phyloP scores from a whole-genome alignment of 2,888 invertebrate species.

The Anaspis maculata region DNA sequence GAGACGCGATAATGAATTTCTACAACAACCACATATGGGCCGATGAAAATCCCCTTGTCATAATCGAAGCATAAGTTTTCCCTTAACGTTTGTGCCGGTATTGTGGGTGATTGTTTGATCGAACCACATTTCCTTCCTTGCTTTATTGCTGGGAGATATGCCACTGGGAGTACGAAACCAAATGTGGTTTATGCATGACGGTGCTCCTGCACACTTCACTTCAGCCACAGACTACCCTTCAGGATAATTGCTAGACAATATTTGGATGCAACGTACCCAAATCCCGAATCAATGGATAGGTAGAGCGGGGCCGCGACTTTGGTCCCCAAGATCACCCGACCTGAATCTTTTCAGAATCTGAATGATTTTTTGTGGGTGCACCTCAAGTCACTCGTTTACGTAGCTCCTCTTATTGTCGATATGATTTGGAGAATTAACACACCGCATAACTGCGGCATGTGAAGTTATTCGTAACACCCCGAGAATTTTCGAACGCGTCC shows the following conservation, averaged over 20 bases:
- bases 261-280: slow-evolving; percentile 16
- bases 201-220: slow-evolving; percentile 20
- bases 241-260: slow-evolving; percentile 15
- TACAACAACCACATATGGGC: slow-evolving; percentile 6
- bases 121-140: slow-evolving; percentile 9
- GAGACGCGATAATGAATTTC: slow-evolving; percentile 4
- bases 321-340: slow-evolving; percentile 21
- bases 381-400: slow-evolving; percentile 19
- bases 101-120: slow-evolving; percentile 9
- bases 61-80: too few species aligned
- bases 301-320: slow-evolving; percentile 18
- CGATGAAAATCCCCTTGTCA: too few species aligned
- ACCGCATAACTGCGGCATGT: not conserved
- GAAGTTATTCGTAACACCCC: not conserved
- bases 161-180: slow-evolving; percentile 8
- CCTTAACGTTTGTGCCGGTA: not conserved
- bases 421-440: not conserved
- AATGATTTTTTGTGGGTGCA: slow-evolving; percentile 15
- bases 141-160: slow-evolving; percentile 6
- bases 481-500: not conserved
- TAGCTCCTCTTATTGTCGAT: not conserved
- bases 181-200: slow-evolving; percentile 31
- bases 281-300: slow-evolving; percentile 21
- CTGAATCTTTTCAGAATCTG: slow-evolving; percentile 17
- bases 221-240: too few species aligned